Percentiles rank a stretch among this genome's conserved stretches.
Conservation (phyloP, 64 coral and sea anemone genomes). For the Porites lutea region DNA sequence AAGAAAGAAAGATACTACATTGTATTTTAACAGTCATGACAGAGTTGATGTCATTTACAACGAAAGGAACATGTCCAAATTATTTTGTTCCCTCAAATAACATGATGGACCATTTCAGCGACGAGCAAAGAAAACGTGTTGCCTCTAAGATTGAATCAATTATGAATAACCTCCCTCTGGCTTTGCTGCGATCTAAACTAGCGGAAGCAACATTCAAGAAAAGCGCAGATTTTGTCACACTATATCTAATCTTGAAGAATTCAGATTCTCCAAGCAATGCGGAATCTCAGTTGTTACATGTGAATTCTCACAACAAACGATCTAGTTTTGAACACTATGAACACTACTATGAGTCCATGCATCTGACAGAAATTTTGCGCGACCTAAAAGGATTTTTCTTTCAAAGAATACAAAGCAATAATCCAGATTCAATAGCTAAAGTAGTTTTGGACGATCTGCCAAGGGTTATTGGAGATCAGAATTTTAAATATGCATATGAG, state of each 20-base stretch:
- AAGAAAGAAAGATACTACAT: neutral
- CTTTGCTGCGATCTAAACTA: neutral
- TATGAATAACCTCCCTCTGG: neutral
- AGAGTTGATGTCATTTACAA: neutral
- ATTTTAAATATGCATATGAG: neutral
- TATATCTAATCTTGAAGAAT: slow-evolving; percentile 22
- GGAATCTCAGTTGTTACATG: neutral
- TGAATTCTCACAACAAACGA: neutral
- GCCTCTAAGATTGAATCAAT: neutral
- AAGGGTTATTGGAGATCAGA: neutral
- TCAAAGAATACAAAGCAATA: neutral
- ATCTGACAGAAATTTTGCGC: neutral
- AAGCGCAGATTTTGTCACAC: neutral
- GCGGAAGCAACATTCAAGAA: neutral
- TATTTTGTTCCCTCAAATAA: slow-evolving; percentile 43
- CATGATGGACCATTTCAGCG: slow-evolving; percentile 24
- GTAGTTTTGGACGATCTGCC: neutral
- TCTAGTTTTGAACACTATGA: neutral
- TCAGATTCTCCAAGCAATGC: slow-evolving; percentile 14
- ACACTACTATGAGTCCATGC: slow-evolving; percentile 13
- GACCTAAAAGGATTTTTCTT: slow-evolving; percentile 1
- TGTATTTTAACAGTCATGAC: neutral
- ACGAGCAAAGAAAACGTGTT: neutral
- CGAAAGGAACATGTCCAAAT: neutral
- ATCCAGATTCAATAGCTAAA: neutral